A percentile compares a stretch with the other conserved stretches of the same genome.
phyloP scores from a whole-genome alignment of 2,113 vertebrate genomes.

The Oxygymnocypris stewartii region DNA sequence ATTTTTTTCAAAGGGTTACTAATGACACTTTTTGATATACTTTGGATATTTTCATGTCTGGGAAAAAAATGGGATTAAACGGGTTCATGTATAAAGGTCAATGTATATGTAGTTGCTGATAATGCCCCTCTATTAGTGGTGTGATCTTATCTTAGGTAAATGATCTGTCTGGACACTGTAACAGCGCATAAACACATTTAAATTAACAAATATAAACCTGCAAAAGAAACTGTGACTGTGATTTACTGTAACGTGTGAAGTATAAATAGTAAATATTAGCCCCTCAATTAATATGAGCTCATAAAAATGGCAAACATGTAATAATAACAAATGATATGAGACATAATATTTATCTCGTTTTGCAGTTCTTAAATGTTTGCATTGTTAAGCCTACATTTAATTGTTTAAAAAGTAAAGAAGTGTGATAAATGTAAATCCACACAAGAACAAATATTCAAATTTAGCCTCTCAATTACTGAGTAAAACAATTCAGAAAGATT shows the following conservation, averaged over 20 bases:
- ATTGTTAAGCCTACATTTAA: too few relatives aligned
- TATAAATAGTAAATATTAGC: background rate
- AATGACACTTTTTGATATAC: too few relatives aligned
- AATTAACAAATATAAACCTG: background rate
- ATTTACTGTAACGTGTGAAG: too few relatives aligned
- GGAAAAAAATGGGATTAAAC: too few relatives aligned
- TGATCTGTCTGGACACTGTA: background rate
- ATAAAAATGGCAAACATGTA: too few relatives aligned
- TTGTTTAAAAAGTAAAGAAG: too few relatives aligned
- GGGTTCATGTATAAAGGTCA: background rate
- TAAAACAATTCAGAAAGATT: too few relatives aligned
- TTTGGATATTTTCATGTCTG: too few relatives aligned
- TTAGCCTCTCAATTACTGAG: too few relatives aligned
- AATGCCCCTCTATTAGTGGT: background rate
- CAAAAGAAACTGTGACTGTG: background rate
- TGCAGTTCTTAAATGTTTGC: too few relatives aligned
- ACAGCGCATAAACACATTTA: background rate
- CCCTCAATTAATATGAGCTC: background rate
- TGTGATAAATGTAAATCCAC: too few relatives aligned
- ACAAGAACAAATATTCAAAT: background rate
- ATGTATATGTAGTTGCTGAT: background rate
- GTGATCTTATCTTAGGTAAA: background rate
- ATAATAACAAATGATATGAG: background rate
- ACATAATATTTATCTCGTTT: background rate
- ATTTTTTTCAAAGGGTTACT: too few relatives aligned